Evolutionary conservation across 1,140 invertebrate species (phyloP).

Genomic region (Penaeus vannamei): DNA sequence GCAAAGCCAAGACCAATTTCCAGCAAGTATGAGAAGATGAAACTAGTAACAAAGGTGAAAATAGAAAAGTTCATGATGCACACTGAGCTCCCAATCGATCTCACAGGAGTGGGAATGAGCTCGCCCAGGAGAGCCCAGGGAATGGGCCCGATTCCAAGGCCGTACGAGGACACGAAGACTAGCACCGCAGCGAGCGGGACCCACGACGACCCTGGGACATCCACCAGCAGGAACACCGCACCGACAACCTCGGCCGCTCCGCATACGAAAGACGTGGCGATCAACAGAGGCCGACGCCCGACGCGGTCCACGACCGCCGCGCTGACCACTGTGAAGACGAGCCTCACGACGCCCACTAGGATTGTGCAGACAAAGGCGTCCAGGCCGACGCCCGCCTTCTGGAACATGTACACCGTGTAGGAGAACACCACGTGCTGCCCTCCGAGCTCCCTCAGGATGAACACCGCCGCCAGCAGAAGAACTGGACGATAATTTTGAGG

Average conservation of each 20-base stretch:
- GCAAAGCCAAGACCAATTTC: background rate
- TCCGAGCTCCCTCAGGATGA: too few species aligned
- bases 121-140: background rate
- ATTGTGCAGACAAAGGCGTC: too few species aligned
- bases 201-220: background rate
- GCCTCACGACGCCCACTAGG: too few species aligned
- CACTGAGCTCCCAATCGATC: background rate
- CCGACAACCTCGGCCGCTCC: too few species aligned
- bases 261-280: too few species aligned
- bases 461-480: conserved; percentile 3
- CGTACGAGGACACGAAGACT: background rate
- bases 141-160: background rate
- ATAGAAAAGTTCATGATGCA: background rate
- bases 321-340: too few species aligned
- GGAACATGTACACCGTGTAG: too few species aligned
- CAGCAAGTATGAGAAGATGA: background rate
- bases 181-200: background rate
- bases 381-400: too few species aligned
- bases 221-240: background rate
- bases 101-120: background rate
- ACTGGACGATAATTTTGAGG: background rate
- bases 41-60: background rate
- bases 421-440: too few species aligned
- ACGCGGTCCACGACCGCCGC: too few species aligned
- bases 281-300: too few species aligned